Conservation (phyloP, 2,113 vertebrate species). For the Ia io region DNA sequence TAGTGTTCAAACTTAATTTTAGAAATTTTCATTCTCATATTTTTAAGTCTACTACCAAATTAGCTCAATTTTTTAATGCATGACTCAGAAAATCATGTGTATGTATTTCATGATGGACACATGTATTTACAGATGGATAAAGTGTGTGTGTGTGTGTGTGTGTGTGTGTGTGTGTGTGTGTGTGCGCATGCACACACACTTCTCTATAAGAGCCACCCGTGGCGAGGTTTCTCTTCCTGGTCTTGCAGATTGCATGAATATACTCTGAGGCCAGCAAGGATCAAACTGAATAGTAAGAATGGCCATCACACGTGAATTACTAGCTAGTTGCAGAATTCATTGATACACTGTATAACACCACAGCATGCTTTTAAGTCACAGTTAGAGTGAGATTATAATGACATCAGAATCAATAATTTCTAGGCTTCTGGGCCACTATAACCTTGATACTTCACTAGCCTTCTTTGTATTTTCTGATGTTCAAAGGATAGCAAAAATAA, state of each 20-base stretch:
- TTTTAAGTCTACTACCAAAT: background rate
- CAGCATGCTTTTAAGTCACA: background rate
- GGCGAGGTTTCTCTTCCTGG: background rate
- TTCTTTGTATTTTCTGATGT: background rate
- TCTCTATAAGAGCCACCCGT: background rate
- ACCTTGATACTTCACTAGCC: background rate
- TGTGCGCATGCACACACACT: too few species aligned
- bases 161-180: background rate
- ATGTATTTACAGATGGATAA: background rate
- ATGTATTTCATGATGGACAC: background rate
- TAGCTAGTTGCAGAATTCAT: background rate
- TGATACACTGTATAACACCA: background rate
- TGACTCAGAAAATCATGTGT: background rate
- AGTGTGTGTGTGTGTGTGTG: background rate
- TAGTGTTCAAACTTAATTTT: background rate
- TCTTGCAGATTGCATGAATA: background rate
- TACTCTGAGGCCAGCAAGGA: background rate
- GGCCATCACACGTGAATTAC: background rate
- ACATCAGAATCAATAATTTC: background rate
- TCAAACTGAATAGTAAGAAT: background rate
- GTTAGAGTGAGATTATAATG: background rate
- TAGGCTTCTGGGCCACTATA: background rate
- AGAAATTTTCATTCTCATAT: background rate
- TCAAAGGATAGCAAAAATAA: background rate
- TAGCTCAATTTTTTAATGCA: background rate